Conservation (phyloP, 1,140 invertebrate genomes). For the Drosophila sulfurigaster region DNA sequence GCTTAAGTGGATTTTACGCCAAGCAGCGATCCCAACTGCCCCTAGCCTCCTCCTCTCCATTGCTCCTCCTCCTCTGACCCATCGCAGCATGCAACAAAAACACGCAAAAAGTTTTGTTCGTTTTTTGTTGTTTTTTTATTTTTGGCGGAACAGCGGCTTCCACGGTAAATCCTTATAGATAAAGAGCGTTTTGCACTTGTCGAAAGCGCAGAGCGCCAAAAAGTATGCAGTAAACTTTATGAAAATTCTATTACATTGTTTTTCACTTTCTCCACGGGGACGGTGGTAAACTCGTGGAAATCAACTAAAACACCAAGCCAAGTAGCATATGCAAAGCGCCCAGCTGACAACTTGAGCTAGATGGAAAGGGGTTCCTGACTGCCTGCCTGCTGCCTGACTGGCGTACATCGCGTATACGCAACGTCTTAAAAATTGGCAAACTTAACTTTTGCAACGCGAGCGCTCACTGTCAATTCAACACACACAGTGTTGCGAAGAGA, state of each 20-base stretch:
- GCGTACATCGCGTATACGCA: conserved; percentile 44
- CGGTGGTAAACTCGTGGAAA: conserved; percentile 46
- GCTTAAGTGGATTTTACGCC: conserved; percentile 67
- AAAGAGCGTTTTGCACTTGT: conserved; percentile 62
- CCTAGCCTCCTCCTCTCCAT: background rate
- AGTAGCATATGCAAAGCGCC: conserved; percentile 48
- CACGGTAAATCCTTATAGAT: conserved; percentile 62
- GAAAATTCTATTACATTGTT: conserved; percentile 70
- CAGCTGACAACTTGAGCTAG: conserved; percentile 45
- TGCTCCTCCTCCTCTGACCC: background rate
- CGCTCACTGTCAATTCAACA: conserved; percentile 26
- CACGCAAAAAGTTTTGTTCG: conserved; percentile 38
- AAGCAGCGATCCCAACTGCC: conserved; percentile 18
- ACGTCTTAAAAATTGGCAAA: conserved; percentile 45
- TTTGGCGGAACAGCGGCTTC: conserved; percentile 14
- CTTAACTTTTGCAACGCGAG: conserved; percentile 33
- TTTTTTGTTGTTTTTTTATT: conserved; percentile 11
- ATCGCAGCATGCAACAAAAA: conserved; percentile 47
- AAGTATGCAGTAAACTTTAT: conserved; percentile 59
- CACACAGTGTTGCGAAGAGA: conserved; percentile 15
- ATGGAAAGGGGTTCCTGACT: background rate
- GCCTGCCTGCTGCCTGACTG: background rate
- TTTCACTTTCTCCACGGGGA: conserved; percentile 60
- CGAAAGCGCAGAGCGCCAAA: conserved; percentile 44
- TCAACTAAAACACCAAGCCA: conserved; percentile 38